These are phyloP conservation scores for Ostrea edulis DNA, from an alignment of 1,140 invertebrate genomes.

Conservation along the genomic window DNA sequence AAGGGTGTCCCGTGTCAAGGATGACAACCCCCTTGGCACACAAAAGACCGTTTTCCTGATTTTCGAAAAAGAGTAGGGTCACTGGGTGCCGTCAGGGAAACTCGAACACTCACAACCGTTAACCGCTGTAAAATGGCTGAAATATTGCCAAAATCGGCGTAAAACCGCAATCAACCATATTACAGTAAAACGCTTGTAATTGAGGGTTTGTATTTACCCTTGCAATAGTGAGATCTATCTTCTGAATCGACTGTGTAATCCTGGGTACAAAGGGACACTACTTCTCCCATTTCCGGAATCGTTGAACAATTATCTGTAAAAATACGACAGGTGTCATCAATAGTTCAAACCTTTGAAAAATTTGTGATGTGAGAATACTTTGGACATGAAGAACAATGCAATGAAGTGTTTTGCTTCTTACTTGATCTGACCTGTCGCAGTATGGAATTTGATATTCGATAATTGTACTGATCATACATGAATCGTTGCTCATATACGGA, in stretches of 20 bases:
- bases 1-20: too few species aligned
- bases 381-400: not conserved
- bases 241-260: not conserved
- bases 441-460: constrained; percentile 1
- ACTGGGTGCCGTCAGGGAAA: too few species aligned
- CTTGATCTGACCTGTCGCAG: constrained; percentile 41
- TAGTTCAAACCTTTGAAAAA: not conserved
- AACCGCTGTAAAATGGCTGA: too few species aligned
- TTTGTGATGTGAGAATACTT: not conserved
- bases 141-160: too few species aligned
- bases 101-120: too few species aligned
- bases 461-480: constrained; percentile 34
- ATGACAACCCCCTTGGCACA: too few species aligned
- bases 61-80: too few species aligned
- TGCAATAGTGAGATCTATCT: not conserved
- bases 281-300: not conserved
- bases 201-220: not conserved
- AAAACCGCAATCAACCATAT: too few species aligned
- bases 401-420: not conserved
- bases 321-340: not conserved
- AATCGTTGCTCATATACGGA: constrained; percentile 47
- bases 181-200: too few species aligned
- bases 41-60: too few species aligned
- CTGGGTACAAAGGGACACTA: not conserved
- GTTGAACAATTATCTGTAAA: not conserved